Percentiles rank a stretch among this genome's conserved stretches.
These are phyloP conservation scores for Dreissena rostriformis DNA, from an alignment of 1,140 invertebrate genomes.

Conservation along the genomic window DNA sequence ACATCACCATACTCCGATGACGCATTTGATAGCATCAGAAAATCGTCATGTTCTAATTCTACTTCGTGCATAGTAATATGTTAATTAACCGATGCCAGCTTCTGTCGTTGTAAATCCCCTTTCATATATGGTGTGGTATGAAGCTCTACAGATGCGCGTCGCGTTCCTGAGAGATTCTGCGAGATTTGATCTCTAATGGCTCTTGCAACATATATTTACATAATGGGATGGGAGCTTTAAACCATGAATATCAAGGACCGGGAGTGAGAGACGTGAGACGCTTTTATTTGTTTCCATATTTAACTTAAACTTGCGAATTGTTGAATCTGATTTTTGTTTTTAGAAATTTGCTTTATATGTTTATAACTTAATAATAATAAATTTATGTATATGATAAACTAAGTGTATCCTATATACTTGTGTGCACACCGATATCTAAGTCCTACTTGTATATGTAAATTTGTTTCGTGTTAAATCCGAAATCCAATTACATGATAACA, in stretches of 20 bases:
- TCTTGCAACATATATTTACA: constrained; percentile 18
- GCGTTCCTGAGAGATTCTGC: constrained; percentile 1
- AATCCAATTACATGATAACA: no score
- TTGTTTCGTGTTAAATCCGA: no score
- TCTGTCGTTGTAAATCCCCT: constrained; percentile 12
- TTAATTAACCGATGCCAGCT: constrained; percentile 13
- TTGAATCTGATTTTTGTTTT: no score
- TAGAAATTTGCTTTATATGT: no score
- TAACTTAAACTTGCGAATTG: no score
- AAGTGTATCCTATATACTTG: no score
- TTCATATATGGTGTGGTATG: constrained; percentile 9
- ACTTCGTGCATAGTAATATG: constrained; percentile 49
- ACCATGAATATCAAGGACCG: constrained; percentile 39
- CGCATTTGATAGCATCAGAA: constrained; percentile 11
- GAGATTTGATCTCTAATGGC: constrained; percentile 47
- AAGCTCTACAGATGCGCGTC: constrained; percentile 38
- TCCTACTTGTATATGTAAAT: no score
- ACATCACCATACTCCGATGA: constrained; percentile 34
- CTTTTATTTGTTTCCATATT: no score
- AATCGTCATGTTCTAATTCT: constrained; percentile 29
- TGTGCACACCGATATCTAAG: no score
- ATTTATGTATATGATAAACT: no score
- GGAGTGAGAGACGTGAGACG: constrained; percentile 32
- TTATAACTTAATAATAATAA: no score
- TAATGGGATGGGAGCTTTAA: constrained; percentile 30